Conservation (phyloP, 2,797 vertebrate species). For the Melanotaenia boesemani region DNA sequence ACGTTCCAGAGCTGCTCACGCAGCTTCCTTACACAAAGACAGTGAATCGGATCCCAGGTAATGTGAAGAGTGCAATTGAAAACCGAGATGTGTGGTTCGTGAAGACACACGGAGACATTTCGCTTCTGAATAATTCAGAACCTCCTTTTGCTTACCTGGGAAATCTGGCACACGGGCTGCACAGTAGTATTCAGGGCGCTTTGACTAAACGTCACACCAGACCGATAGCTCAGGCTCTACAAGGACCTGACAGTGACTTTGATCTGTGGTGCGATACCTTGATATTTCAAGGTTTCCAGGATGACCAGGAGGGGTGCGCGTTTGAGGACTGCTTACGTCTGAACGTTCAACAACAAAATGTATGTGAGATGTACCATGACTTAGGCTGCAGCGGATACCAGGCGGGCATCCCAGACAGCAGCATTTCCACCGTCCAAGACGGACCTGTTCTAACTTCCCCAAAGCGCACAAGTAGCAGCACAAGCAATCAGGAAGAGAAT, state of each 20-base stretch:
- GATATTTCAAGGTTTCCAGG: too few species aligned
- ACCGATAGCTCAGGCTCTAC: background rate
- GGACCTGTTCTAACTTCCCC: too few species aligned
- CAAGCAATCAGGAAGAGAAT: too few species aligned
- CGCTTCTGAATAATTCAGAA: background rate
- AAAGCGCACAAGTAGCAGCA: too few species aligned
- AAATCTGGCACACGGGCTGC: background rate
- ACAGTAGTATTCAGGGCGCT: slow-evolving; percentile 2
- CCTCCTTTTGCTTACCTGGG: background rate
- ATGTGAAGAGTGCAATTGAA: background rate
- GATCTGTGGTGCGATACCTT: background rate
- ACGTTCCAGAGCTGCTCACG: background rate
- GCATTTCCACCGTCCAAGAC: too few species aligned
- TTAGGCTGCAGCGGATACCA: too few species aligned
- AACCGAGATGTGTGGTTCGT: background rate
- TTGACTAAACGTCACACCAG: background rate
- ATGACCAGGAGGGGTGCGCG: too few species aligned
- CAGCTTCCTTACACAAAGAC: background rate
- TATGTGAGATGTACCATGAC: too few species aligned
- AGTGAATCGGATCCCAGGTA: background rate
- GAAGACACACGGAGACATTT: too few species aligned
- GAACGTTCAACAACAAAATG: too few species aligned
- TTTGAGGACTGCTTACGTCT: too few species aligned
- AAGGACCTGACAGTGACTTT: background rate
- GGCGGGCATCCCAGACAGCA: too few species aligned